Evolutionary conservation across 2,113 vertebrate species (phyloP).

Genomic region (Tragelaphus imberbis): DNA sequence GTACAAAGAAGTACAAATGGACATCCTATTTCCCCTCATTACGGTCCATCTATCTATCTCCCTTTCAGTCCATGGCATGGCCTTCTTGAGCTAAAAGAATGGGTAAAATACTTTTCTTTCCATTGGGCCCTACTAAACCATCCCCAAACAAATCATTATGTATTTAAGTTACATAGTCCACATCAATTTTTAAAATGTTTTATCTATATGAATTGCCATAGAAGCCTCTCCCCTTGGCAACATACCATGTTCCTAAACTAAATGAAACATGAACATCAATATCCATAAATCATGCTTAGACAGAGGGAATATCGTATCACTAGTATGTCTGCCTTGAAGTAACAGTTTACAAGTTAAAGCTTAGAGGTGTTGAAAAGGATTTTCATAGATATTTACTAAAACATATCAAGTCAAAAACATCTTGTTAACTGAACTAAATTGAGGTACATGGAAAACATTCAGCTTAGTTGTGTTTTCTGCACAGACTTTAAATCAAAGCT

Average conservation of each 20-base stretch:
- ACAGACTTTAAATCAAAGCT: constrained; percentile 35
- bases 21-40: constrained; percentile 54
- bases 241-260: not conserved
- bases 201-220: constrained; percentile 19
- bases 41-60: constrained; percentile 41
- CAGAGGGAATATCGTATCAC: not conserved
- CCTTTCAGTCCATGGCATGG: constrained; percentile 45
- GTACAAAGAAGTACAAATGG: constrained; percentile 69
- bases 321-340: constrained; percentile 23
- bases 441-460: constrained; percentile 14
- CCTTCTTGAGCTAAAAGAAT: constrained; percentile 13
- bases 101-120: constrained; percentile 25
- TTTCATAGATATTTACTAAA: constrained; percentile 40
- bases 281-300: constrained; percentile 45
- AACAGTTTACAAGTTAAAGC: constrained; percentile 35
- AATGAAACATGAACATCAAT: constrained; percentile 20
- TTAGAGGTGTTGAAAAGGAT: constrained; percentile 25
- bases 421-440: constrained; percentile 15
- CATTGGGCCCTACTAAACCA: constrained; percentile 17
- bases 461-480: constrained; percentile 31
- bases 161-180: constrained; percentile 44
- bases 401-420: constrained; percentile 37
- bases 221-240: constrained; percentile 11
- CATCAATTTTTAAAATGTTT: not conserved
- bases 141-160: not conserved